Evolutionary conservation across 2,888 invertebrate genomes (phyloP).

Genomic region (Chymomyza caudatula): DNA sequence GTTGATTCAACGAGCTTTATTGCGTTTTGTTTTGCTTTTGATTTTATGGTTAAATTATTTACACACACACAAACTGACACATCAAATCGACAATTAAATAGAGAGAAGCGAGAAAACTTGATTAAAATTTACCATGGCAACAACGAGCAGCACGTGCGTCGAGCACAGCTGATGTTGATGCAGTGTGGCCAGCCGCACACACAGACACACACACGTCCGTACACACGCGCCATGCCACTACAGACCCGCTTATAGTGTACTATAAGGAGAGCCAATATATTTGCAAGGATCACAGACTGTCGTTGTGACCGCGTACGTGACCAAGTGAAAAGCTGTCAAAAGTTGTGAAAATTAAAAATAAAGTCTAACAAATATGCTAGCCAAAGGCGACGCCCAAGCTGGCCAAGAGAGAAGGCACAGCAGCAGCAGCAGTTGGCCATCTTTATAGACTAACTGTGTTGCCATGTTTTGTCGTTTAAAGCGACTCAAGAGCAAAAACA

Average conservation of each 20-base stretch:
- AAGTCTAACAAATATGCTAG: constrained; percentile 65
- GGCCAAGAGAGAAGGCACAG: not conserved
- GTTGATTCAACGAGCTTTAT: constrained; percentile 5
- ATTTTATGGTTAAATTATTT: not conserved
- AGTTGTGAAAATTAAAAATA: constrained; percentile 69
- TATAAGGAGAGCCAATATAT: constrained; percentile 37
- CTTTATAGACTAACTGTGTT: not conserved
- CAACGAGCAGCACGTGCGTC: constrained; percentile 52
- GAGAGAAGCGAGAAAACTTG: constrained; percentile 61
- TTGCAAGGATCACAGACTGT: constrained; percentile 6
- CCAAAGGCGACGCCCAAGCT: constrained; percentile 5
- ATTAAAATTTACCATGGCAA: constrained; percentile 60
- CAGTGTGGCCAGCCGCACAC: constrained; percentile 36
- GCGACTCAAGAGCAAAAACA: not conserved
- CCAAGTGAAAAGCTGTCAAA: constrained; percentile 65
- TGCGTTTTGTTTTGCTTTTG: constrained; percentile 44
- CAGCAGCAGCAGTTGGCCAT: not conserved
- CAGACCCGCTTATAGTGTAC: too few relatives aligned
- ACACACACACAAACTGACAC: constrained; percentile 48
- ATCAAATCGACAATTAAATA: constrained; percentile 66
- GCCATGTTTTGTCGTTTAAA: not conserved
- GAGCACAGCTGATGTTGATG: constrained; percentile 48
- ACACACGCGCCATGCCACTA: too few relatives aligned
- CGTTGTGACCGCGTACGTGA: constrained; percentile 46
- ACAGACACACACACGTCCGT: too few relatives aligned